Evolutionary conservation across 2,113 vertebrate species (phyloP).

Genomic region (Cryptotis parvus): DNA sequence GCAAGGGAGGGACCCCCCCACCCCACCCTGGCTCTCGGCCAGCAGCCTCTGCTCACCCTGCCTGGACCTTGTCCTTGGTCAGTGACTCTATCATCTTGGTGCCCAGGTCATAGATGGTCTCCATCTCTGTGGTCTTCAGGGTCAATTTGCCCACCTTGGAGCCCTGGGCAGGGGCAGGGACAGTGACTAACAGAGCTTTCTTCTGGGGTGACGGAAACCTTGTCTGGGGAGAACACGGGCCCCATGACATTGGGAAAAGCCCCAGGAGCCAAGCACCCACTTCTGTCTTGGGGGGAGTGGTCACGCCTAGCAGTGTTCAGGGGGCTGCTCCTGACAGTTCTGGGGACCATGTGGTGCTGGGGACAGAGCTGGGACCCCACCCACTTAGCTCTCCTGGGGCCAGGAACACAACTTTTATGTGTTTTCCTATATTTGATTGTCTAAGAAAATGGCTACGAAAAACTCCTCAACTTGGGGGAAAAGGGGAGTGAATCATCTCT

Average conservation of each 20-base stretch:
- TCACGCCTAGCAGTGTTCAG: no score
- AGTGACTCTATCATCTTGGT: conserved; percentile 98
- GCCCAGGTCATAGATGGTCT: conserved; percentile 96
- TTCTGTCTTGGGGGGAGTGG: no score
- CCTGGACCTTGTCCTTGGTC: conserved; percentile 96
- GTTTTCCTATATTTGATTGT: no score
- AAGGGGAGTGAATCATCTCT: neutral
- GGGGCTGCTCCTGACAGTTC: no score
- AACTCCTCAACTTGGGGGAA: no score
- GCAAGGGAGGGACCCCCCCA: accelerated
- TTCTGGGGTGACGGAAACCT: neutral
- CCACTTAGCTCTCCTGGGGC: no score
- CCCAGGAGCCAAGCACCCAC: no score
- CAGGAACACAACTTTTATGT: no score
- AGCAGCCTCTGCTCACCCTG: conserved; percentile 88
- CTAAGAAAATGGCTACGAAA: no score
- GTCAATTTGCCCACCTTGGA: conserved; percentile 97
- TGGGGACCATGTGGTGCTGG: no score
- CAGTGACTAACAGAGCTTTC: no score
- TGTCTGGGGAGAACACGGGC: neutral
- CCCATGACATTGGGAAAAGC: neutral
- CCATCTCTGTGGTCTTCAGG: conserved; percentile 97
- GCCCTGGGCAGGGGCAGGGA: conserved; percentile 84
- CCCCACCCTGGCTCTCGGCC: accelerated
- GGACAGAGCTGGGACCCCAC: no score